Base-by-base conservation (phyloP, 2,113 vertebrate species). In the Ptilorrhoa leucosticta region DNA sequence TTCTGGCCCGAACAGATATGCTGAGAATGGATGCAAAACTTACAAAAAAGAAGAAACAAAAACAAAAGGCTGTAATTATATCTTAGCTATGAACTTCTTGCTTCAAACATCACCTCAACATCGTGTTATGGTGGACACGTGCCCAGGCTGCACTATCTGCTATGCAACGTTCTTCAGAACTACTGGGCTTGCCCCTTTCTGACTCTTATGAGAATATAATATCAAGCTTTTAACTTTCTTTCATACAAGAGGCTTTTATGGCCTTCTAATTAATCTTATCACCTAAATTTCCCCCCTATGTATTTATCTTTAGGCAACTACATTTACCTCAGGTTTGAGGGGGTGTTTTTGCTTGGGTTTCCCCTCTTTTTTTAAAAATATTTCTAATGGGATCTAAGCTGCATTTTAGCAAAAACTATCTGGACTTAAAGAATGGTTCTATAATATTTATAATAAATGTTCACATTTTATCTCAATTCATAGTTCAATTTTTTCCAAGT, bases 81-180 rank as follows among this genome's bases (percentile, higher is more conserved):
- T 5, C 61, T 51, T 30, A 65, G 8, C 31, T 77, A 73, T 77
- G 2, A 72, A 65, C 45, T 48, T 77, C 37, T 56, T 70, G 7
- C 37, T 87, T 81, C 44, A 65, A 93, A n/a, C 18, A 37, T 40
- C 40, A 53, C 9, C 19, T 65, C 48, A 69, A 31, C 8, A 44
- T 4, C 30, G 44, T 20, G 4, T 33, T 42, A 47, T 2, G 2
- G 53, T 30, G 35, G 30, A 23, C 20, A 40, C 0, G 0, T 48
- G 35, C 15, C 30, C 44, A 26, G 13, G 24, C 39, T 53, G 15
- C 30, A 15, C 15, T 39, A 23, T 9, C 44, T 73, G 39, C 48
- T 16, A 20, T 0, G 1, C n/a, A n/a, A 60, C 1, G 4, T 2
- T 70, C 37, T 65, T 87, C 78, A 84, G 31, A 84, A 78, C 44